Evolutionary conservation across 2,888 invertebrate genomes (phyloP).

Genomic region (Spialia ferax): DNA sequence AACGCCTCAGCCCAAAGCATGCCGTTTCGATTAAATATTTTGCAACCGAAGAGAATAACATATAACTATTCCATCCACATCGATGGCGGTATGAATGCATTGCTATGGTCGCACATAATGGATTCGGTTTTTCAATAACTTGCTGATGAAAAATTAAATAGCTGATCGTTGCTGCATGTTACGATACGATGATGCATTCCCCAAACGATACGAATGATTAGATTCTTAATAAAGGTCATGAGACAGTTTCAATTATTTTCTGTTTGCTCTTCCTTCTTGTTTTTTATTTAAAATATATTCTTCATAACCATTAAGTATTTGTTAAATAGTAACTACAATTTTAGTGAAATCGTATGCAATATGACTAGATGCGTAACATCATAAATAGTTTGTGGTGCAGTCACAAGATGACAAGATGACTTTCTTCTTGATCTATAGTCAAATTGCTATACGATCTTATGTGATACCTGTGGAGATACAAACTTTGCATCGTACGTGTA

Average conservation of each 20-base stretch:
- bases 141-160: constrained; percentile 64
- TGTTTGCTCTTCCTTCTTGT: constrained; percentile 49
- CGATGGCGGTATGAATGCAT: constrained; percentile 59
- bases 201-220: constrained; percentile 63
- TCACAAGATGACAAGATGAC: too few relatives aligned
- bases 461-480: neutral
- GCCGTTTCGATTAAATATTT: constrained; percentile 71
- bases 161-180: constrained; percentile 82
- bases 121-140: constrained; percentile 58
- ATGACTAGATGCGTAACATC: neutral
- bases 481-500: constrained; percentile 49
- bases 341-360: constrained; percentile 8
- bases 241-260: constrained; percentile 54
- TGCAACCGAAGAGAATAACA: constrained; percentile 60
- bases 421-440: too few relatives aligned
- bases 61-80: constrained; percentile 43
- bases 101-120: constrained; percentile 67
- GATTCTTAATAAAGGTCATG: constrained; percentile 59
- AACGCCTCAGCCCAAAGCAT: constrained; percentile 85
- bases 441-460: constrained; percentile 51
- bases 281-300: constrained; percentile 17
- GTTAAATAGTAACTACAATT: neutral
- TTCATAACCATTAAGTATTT: constrained; percentile 9
- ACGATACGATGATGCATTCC: constrained; percentile 73
- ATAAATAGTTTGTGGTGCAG: neutral